Evolutionary conservation across 2,797 vertebrate genomes (phyloP), one percentile per base, ranked within the genome.

Genomic region (Simalia tracyae): DNA sequence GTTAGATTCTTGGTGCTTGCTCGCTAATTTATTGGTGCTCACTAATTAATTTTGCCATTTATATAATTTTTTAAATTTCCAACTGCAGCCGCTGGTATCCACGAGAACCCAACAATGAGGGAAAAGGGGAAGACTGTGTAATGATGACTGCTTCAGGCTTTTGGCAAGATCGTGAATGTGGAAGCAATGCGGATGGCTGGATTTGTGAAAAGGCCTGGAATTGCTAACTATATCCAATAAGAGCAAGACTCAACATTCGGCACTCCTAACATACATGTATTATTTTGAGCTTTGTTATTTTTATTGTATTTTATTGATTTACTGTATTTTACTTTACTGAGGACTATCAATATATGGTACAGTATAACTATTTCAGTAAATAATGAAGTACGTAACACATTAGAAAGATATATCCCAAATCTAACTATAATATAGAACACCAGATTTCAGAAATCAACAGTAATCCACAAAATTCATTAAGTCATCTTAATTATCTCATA

Each of bases 141-240:
- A 7, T n/a, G 50, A 90, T 92, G 31, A 42, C 1, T 5, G 0
- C 1, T 17, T 0, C 0, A 0, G 89, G 89, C 8, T 10, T 1
- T 4, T 90, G 89, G 92, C 24, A 90, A 6, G 92, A 92, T 84
- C 17, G 15, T 26, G 26, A 6, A 17, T 92, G 92, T 66, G 92
- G 89, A 4, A 1, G 12, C 31, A 4, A 2, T 11, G 4, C 26
- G 10, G 59, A 46, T 7, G 92, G 92, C 59, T 88, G 68, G 60
- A 92, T 92, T 14, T 92, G 92, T 57, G 92, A 92, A 88, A 90
- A 87, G 68, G 0, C 59, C 28, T 92, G 92, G 92, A 63, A n/a
- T 5, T 92, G 92, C 60, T 90, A 84, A 64, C 9, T 56, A 22
- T 90, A 61, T 11, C 46, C 85, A 31, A 26, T 86, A 90, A 19